Conservation (phyloP, 92 coral and sea anemone species). For the Siderastrea radians region DNA sequence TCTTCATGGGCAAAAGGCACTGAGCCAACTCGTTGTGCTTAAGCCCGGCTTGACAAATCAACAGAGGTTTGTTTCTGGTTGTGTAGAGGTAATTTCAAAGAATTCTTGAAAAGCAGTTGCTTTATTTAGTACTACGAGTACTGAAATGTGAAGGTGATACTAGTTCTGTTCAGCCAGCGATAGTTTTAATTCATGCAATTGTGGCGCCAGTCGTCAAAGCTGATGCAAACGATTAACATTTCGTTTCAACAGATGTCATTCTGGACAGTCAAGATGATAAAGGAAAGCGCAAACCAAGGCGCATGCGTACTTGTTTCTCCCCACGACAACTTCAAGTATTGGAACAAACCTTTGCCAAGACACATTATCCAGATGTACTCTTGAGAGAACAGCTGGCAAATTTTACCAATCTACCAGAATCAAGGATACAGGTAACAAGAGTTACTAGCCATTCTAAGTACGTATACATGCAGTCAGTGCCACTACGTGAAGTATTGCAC, state of each 20-base stretch:
- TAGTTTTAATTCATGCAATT: neutral
- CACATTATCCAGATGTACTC: constrained; percentile 98
- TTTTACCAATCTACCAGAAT: constrained; percentile 91
- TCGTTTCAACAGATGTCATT: constrained; percentile 68
- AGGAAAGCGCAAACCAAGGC: constrained; percentile 84
- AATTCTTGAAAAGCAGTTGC: neutral
- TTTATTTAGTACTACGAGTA: too few species aligned
- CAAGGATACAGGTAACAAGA: constrained; percentile 90
- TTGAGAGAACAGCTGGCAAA: constrained; percentile 94
- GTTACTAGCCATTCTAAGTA: too few species aligned
- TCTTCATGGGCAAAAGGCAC: neutral
- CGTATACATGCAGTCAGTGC: too few species aligned
- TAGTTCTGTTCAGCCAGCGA: too few species aligned
- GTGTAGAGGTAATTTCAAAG: neutral
- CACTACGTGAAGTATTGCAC: too few species aligned
- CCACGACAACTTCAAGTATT: constrained; percentile 96
- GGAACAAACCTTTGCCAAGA: constrained; percentile 93
- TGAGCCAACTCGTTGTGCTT: neutral
- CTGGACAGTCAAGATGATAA: constrained; percentile 84
- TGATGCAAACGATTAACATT: neutral
- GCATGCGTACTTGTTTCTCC: constrained; percentile 97
- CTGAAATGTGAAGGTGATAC: too few species aligned
- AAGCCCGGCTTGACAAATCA: neutral
- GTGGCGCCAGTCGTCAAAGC: neutral
- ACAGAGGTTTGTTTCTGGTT: neutral